These are phyloP conservation scores for Noturus placidus DNA, from an alignment of 2,113 vertebrate species.

Conservation along the genomic window DNA sequence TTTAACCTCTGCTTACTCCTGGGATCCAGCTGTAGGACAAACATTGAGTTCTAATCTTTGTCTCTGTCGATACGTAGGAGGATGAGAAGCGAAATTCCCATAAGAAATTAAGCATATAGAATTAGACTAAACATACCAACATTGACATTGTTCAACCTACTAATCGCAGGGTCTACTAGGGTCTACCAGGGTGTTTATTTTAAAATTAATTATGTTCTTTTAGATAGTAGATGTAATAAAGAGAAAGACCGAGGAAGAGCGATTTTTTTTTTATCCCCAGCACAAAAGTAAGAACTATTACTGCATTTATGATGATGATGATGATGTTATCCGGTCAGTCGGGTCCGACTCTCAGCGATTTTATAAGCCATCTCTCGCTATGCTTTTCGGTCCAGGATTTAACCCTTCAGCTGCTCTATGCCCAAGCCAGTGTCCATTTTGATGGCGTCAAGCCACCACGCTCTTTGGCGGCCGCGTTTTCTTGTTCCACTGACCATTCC, in stretches of 20 bases:
- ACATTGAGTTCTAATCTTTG: background rate
- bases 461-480: too few species aligned
- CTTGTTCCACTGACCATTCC: too few species aligned
- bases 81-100: background rate
- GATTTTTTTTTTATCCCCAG: background rate
- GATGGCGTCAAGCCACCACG: too few species aligned
- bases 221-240: background rate
- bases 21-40: constrained; percentile 12
- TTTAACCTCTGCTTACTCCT: constrained; percentile 26
- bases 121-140: background rate
- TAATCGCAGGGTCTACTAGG: background rate
- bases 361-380: too few species aligned
- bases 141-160: constrained; percentile 8
- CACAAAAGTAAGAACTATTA: background rate
- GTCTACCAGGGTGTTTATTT: background rate
- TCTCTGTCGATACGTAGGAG: background rate
- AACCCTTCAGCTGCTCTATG: too few species aligned
- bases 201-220: background rate
- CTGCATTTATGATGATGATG: too few species aligned
- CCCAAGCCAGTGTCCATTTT: too few species aligned
- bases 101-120: constrained; percentile 14
- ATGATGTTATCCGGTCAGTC: too few species aligned
- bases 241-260: background rate
- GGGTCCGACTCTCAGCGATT: too few species aligned
- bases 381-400: too few species aligned